A percentile compares a stretch with the other conserved stretches of the same genome.
These are phyloP conservation scores for Eulemur macaco DNA, from an alignment of 2,113 vertebrate species.

Conservation along the genomic window DNA sequence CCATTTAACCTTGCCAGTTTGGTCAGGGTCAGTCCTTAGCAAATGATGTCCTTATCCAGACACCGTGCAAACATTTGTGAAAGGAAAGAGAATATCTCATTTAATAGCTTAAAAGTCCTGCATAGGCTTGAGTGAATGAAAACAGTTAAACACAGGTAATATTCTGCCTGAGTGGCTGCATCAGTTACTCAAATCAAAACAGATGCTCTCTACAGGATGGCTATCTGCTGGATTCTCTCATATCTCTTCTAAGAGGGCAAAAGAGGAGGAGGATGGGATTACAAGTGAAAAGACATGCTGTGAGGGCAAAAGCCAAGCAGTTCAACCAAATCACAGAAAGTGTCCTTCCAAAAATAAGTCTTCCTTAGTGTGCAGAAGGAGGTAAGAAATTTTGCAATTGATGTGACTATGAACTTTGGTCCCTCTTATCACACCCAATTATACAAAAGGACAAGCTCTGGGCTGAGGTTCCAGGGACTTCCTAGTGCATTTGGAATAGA, in stretches of 20 bases:
- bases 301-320: not conserved
- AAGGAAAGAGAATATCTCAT: not conserved
- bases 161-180: not conserved
- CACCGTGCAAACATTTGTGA: not conserved
- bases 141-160: not conserved
- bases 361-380: not conserved
- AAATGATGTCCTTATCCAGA: not conserved
- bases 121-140: not conserved
- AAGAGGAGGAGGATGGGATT: not conserved
- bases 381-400: not conserved
- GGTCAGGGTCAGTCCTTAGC: not conserved
- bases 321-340: constrained; percentile 24
- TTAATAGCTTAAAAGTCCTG: not conserved
- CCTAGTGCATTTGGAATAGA: constrained; percentile 31
- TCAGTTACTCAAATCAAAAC: not conserved
- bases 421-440: not conserved
- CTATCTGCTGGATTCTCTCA: not conserved
- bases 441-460: constrained; percentile 32
- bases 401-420: not conserved
- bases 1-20: not conserved
- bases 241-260: not conserved
- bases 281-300: not conserved
- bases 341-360: not conserved
- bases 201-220: not conserved
- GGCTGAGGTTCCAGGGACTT: constrained; percentile 23